Conservation (phyloP, 35 echinoderm and acorn worm species). For the Lytechinus variegatus region DNA sequence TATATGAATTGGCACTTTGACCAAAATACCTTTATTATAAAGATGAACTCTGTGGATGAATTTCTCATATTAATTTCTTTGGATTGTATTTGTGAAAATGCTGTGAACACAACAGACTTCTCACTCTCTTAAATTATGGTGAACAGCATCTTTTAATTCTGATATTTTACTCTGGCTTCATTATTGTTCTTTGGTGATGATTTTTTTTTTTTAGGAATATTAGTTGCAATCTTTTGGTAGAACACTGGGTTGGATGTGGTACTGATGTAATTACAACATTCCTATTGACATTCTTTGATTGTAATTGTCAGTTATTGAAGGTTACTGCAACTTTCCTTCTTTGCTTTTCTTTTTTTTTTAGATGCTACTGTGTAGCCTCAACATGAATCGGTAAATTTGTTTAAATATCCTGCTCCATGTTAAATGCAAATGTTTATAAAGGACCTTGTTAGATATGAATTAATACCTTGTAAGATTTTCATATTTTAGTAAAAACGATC, state of each 20-base stretch:
- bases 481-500: background rate
- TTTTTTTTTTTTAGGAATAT: background rate
- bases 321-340: background rate
- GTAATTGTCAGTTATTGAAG: slow-evolving; percentile 10
- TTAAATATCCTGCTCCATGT: background rate
- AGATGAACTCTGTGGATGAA: background rate
- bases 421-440: background rate
- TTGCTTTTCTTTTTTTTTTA: background rate
- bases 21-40: background rate
- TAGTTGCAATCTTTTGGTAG: background rate
- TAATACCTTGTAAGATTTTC: background rate
- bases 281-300: slow-evolving; percentile 27
- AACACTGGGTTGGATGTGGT: background rate
- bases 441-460: slow-evolving; percentile 11
- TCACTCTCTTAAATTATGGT: background rate
- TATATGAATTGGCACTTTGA: slow-evolving; percentile 66
- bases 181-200: background rate
- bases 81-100: background rate
- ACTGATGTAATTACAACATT: slow-evolving; percentile 37
- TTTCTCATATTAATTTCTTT: background rate
- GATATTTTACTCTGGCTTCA: background rate
- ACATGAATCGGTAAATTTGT: background rate
- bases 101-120: background rate
- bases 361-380: background rate
- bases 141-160: background rate